A percentile compares a stretch with the other conserved stretches of the same genome.
These are phyloP conservation scores for Uropsilus gracilis DNA, from an alignment of 2,113 vertebrate species.

Conservation along the genomic window DNA sequence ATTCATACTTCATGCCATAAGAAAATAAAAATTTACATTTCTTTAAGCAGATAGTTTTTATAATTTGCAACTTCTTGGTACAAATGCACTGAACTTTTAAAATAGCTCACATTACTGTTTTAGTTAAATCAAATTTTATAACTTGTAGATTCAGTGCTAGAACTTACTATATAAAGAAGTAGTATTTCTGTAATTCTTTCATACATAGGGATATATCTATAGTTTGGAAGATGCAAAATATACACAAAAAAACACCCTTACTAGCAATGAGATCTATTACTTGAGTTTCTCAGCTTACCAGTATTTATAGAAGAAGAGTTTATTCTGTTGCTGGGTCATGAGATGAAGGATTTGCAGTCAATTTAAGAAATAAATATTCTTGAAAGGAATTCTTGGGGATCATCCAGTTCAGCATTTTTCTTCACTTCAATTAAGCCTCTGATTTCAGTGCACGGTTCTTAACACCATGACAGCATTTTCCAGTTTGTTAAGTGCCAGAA, in stretches of 20 bases:
- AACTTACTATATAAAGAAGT: conserved; percentile 15
- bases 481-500: neutral
- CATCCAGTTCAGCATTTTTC: neutral
- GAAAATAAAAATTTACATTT: conserved; percentile 1
- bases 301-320: neutral
- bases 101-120: neutral
- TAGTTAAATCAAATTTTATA: conserved; percentile 4
- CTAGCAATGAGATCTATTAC: neutral
- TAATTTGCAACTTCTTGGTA: neutral
- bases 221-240: conserved; percentile 29
- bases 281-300: neutral
- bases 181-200: conserved; percentile 22
- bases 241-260: neutral
- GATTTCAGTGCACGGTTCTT: neutral
- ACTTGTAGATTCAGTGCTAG: neutral
- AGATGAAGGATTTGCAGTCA: neutral
- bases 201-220: neutral
- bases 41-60: neutral
- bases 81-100: neutral
- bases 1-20: neutral
- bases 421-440: neutral
- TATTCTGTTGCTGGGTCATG: neutral
- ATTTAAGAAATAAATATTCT: neutral
- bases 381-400: neutral
- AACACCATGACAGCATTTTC: neutral